Evolutionary conservation across 2,797 vertebrate genomes (phyloP).

Genomic region (Myoxocephalus aenaeus): DNA sequence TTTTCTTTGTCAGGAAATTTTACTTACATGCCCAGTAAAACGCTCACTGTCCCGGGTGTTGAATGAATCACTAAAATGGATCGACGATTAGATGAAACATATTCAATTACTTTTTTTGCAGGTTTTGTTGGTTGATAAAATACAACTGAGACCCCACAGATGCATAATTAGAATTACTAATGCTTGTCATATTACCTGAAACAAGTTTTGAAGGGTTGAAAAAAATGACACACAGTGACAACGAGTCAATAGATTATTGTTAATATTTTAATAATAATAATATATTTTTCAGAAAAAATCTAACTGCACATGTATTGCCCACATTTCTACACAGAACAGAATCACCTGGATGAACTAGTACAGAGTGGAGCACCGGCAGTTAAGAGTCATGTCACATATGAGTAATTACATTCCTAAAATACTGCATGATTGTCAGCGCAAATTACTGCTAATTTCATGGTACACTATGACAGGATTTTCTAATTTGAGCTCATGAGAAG

Average conservation of each 20-base stretch:
- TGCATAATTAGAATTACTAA: neutral
- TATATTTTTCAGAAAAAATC: neutral
- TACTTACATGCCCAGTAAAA: neutral
- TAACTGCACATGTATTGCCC: neutral
- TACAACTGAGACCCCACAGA: neutral
- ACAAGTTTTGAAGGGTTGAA: neutral
- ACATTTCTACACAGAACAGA: neutral
- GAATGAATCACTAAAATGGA: neutral
- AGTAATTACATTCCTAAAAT: slow-evolving; percentile 14
- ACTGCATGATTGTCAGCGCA: neutral
- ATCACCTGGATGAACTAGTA: neutral
- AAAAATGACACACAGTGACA: neutral
- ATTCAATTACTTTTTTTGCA: neutral
- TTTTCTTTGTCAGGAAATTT: neutral
- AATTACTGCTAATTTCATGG: slow-evolving; percentile 6
- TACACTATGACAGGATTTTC: neutral
- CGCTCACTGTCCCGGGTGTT: neutral
- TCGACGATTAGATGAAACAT: neutral
- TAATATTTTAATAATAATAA: no score
- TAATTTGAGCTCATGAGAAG: neutral
- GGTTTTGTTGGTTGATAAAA: neutral
- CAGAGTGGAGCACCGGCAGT: slow-evolving; percentile 1
- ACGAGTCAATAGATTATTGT: neutral
- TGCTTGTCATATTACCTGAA: neutral
- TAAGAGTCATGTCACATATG: slow-evolving; percentile 22